Evolutionary conservation across 2,888 invertebrate genomes (phyloP).

Genomic region (Polymixis lichenea): DNA sequence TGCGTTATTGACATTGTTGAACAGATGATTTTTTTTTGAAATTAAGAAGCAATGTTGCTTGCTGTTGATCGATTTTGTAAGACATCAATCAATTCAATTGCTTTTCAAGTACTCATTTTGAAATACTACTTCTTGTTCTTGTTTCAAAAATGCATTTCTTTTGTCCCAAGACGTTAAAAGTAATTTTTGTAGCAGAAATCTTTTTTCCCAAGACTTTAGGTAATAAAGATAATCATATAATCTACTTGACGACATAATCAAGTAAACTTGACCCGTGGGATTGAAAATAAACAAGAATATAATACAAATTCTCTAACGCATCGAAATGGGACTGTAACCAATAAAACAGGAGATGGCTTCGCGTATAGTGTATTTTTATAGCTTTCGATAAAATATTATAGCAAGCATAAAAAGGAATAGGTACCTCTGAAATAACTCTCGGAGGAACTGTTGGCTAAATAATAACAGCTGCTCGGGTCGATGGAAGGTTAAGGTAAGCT

Average conservation of each 20-base stretch:
- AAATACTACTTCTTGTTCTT: not conserved
- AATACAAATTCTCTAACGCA: slow-evolving; percentile 34
- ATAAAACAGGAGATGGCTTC: slow-evolving; percentile 51
- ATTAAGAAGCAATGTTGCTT: too few relatives aligned
- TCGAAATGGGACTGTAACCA: slow-evolving; percentile 31
- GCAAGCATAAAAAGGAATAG: slow-evolving; percentile 33
- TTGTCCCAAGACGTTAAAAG: not conserved
- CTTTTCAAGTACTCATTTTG: too few relatives aligned
- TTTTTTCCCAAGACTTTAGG: not conserved
- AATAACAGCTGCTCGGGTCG: too few relatives aligned
- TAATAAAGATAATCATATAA: slow-evolving; percentile 10
- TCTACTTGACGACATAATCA: not conserved
- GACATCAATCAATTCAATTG: not conserved
- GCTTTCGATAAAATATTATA: slow-evolving; percentile 57
- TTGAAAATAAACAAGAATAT: slow-evolving; percentile 47
- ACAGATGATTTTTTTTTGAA: too few relatives aligned
- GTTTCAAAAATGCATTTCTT: not conserved
- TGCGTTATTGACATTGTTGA: too few relatives aligned
- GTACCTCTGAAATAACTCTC: slow-evolving; percentile 13
- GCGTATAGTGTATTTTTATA: slow-evolving; percentile 53
- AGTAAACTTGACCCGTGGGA: slow-evolving; percentile 13
- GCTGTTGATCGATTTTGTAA: too few relatives aligned
- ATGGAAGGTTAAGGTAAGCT: too few relatives aligned
- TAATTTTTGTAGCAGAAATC: not conserved
- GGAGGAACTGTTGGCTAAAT: too few relatives aligned